Base-by-base conservation (phyloP, 2,888 invertebrate genomes). In the Monoplex corrugatus region DNA sequence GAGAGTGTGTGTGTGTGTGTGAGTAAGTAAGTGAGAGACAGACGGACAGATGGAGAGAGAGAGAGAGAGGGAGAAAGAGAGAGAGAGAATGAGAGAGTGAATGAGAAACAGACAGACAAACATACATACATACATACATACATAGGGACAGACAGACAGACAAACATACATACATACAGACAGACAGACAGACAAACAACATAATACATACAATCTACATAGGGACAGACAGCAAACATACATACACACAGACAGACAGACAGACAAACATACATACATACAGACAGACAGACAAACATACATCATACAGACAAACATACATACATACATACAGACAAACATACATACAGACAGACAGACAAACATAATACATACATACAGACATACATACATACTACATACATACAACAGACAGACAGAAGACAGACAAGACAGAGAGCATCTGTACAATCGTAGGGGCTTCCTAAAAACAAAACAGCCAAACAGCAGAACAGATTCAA, bases 1-100 rank as follows among this genome's bases (percentile, higher is more conserved):
- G 82, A 82, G 82, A 82, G 82, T 32, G 82, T n/a, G 45, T n/a
- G 45, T n/a, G 82, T 44, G 82, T 28, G 45, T 38, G 38, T n/a
- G n/a, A 44, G 44, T 44, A n/a, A 44, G 82, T 44, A n/a, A 82
- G 82, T 44, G 82, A 82, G 44, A 82, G 80, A 80, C 28, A 80
- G 83, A 50, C 0, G 35, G 44, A 82, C 44, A 44, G 78, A 44
- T 28, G 44, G 44, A 44, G 82, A 43, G 44, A 82, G 44, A 82
- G n/a, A 44, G n/a, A 44, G 82, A 44, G 19, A 82, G 82, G 16
- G 44, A n/a, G 44, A n/a, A 2, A n/a, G n/a, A n/a, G 82, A 44
- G 82, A 44, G 44, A 38, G 68, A 68, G 68, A 10, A 23, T 16
- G 50, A 50, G 50, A 50, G 50, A 50, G 50, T 13, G 50, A 50